A percentile compares a stretch with the other conserved stretches of the same genome.
phyloP scores from a whole-genome alignment of 64 coral and sea anemone genomes.

The Pocillopora damicornis region DNA sequence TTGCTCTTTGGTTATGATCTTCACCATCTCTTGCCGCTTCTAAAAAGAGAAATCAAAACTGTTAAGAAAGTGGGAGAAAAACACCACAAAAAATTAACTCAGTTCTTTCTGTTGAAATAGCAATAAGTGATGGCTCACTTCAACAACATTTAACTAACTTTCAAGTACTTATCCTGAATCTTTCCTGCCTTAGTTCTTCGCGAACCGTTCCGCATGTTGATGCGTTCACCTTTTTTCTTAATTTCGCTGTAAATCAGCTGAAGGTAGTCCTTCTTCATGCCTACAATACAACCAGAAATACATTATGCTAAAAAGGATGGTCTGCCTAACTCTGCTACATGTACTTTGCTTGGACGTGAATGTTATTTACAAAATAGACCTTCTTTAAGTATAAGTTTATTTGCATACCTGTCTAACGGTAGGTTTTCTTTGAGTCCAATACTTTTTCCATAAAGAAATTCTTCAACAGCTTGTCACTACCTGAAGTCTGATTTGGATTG shows the following conservation, averaged over 20 bases:
- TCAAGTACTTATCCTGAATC: conserved; percentile 46
- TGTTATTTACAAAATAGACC: not conserved
- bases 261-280: conserved; percentile 68
- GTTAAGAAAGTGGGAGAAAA: conserved; percentile 41
- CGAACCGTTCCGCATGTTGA: conserved; percentile 63
- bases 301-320: conserved; percentile 6
- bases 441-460: conserved; percentile 67
- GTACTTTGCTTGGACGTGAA: not conserved
- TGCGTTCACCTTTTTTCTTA: conserved; percentile 45
- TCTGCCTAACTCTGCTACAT: not conserved
- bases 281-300: conserved; percentile 20
- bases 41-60: conserved; percentile 13
- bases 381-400: too few species aligned
- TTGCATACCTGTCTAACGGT: conserved; percentile 51
- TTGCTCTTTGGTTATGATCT: conserved; percentile 41
- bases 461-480: conserved; percentile 61
- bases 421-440: conserved; percentile 53
- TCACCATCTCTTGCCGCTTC: conserved; percentile 22
- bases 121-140: not conserved
- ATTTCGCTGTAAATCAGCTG: conserved; percentile 52
- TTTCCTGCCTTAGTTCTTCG: conserved; percentile 50
- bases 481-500: conserved; percentile 54
- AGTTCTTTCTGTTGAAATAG: not conserved
- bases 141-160: conserved; percentile 43
- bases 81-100: conserved; percentile 4